Base-by-base conservation (phyloP, 2,113 vertebrate genomes). In the Lepus timidus region DNA sequence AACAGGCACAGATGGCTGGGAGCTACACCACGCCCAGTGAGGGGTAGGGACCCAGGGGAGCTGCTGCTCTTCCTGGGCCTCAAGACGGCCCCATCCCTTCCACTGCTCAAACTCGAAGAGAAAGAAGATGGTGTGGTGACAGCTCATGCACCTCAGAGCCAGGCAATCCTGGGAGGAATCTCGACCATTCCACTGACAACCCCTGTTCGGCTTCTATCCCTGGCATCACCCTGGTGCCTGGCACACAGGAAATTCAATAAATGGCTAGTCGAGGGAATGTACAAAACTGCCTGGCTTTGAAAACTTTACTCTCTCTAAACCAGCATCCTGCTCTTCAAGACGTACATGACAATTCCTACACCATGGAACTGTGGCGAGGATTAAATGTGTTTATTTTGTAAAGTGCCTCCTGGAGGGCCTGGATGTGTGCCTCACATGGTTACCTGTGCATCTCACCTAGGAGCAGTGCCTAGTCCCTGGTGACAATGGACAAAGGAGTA, bases 381-480 rank as follows among this genome's bases (percentile, higher is more conserved):
- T 62, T 49, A 52, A 80, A 67, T 31, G 4, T 88, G 58, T 23
- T 58, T 33, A 58, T n/a, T 25, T 76, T 39, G 3, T 80, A 19
- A 76, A 84, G 29, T 3, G 6, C 22, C 44, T 73, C n/a, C 22
- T 74, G 39, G 58, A 27, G 65, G 65, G 6, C 39, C 58, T 64
- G 13, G 20, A 78, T 10, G n/a, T 20, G 6, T 76, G 31, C 29
- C 20, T 82, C 33, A 29, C 36, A 36, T 36, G 58, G 25, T 71
- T 86, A 75, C 19, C 88, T 92, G 64, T 58, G 93, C 95, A 90
- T 62, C n/a, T 19, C 31, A 86, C 22, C 44, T 65, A 61, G 49
- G 9, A 51, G 8, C 85, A 96, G 13, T 23, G 36, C 25, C 67
- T 17, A 23, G 25, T 49, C 62, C 39, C 67, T 36, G 52, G 68